Conservation (phyloP, 2,113 vertebrate genomes). For the Myiopsitta monachus region DNA sequence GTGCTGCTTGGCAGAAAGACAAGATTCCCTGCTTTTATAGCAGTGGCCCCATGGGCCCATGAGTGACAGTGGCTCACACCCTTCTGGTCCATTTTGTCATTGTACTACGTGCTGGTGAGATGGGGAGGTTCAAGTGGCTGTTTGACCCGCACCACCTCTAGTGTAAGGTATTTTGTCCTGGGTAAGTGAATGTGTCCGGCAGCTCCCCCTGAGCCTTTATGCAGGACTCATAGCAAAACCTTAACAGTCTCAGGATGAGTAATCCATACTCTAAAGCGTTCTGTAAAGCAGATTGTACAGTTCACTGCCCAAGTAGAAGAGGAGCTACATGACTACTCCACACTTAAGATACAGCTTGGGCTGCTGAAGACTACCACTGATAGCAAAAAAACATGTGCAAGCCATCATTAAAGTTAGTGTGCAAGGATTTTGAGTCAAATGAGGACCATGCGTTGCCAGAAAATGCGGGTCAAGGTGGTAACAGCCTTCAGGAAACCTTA, state of each 20-base stretch:
- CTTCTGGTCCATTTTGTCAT: not conserved
- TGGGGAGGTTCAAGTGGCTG: not conserved
- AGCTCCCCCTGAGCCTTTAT: not conserved
- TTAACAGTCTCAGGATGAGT: not conserved
- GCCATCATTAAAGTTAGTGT: not conserved
- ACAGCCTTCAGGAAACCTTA: not conserved
- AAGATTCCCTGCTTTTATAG: not conserved
- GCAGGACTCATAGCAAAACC: not conserved
- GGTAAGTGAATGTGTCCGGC: not conserved
- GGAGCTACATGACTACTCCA: not conserved
- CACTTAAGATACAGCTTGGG: not conserved
- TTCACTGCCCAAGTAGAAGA: not conserved
- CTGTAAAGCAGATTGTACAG: fast-evolving
- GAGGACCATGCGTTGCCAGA: not conserved
- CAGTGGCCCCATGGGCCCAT: not conserved
- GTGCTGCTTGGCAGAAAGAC: not conserved
- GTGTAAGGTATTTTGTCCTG: not conserved
- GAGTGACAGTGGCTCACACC: not conserved
- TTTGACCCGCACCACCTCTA: not conserved
- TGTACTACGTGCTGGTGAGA: not conserved
- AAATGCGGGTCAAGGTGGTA: not conserved
- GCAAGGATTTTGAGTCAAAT: not conserved
- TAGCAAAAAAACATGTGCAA: not conserved
- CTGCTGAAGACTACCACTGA: not conserved
- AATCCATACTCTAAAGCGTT: not conserved